Evolutionary conservation across 2,797 vertebrate genomes (phyloP), one percentile per base, ranked within the genome.

Genomic region (Acestrorhynchus altus): DNA sequence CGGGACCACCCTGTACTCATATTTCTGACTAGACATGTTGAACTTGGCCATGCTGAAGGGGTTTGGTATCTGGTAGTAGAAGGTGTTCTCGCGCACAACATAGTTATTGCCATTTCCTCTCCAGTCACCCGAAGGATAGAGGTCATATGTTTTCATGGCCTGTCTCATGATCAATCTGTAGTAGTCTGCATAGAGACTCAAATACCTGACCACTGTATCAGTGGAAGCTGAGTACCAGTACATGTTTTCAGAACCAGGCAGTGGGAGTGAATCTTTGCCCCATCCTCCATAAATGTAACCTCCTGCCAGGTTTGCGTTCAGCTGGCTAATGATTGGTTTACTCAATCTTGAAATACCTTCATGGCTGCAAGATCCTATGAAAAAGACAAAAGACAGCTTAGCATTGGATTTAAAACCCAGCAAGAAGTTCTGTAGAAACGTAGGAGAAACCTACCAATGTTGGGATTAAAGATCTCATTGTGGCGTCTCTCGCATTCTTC

Each of bases 181-280:
- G 68, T 92, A 93, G 83, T 89, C 84, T 1, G 80, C 70, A 78
- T 91, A 93, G 57, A 89, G 85, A 70, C 52, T 82, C 18, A 93
- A 73, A 47, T 85, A 82, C 73, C 10, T n/a, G 28, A 90, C 84
- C 40, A 77, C 47, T 31, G 24, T 13, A 26, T 63, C 60, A 1
- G 49, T 22, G 35, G 71, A 80, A 1, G 85, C 90, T 31, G 90
- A 86, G 76, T 87, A 92, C 90, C 90, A 92, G 83, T 91, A 90
- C 87, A 90, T 89, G 4, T 88, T 87, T 57, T 93, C 84, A 76
- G 85, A 88, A 15, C 88, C 85, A 2, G 85, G 82, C 80, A 89
- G 1, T 46, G 91, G 91, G 31, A 90, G 90, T 10, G 89, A 90
- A 67, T 93, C 91, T 90, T 91, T 93, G 1, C 92, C 92, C 91